A percentile compares a stretch with the other conserved stretches of the same genome.
Conservation (phyloP, 2,113 vertebrate species). For the Typhlomys cinereus region DNA sequence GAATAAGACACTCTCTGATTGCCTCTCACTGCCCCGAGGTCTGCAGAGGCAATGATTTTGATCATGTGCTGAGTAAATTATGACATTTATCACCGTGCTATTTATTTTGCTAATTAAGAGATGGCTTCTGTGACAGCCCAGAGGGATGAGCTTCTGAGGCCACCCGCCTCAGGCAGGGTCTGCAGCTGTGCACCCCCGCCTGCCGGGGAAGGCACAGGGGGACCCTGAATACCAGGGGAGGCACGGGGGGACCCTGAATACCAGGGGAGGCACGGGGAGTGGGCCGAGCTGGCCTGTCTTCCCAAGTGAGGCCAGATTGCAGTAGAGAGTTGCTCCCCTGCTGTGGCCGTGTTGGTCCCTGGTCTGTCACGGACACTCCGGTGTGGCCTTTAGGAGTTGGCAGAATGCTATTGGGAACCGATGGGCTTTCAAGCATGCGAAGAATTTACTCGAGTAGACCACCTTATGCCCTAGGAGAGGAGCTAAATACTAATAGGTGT, state of each 20-base stretch:
- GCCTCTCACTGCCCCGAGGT: slow-evolving; percentile 79
- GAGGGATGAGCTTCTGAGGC: background rate
- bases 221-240: background rate
- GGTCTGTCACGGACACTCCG: fast-evolving
- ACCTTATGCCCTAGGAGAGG: background rate
- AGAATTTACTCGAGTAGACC: background rate
- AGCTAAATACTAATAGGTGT: background rate
- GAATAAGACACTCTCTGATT: slow-evolving; percentile 46
- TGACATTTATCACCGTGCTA: slow-evolving; percentile 85
- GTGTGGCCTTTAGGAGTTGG: background rate
- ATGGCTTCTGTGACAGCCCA: slow-evolving; percentile 65
- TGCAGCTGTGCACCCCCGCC: background rate
- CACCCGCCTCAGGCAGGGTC: background rate
- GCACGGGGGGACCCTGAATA: fast-evolving
- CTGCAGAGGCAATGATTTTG: slow-evolving; percentile 81
- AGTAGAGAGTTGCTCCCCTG: background rate
- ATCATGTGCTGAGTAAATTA: slow-evolving; percentile 85
- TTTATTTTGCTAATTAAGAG: slow-evolving; percentile 87
- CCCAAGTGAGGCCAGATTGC: fast-evolving
- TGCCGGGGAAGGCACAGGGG: fast-evolving
- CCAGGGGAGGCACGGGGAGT: fast-evolving
- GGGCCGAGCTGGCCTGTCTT: fast-evolving
- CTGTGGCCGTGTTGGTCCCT: fast-evolving
- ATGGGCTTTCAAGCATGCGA: background rate
- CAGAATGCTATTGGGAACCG: background rate